A percentile compares a stretch with the other conserved stretches of the same genome.
Evolutionary conservation across 1,140 invertebrate genomes (phyloP).

Genomic region (Protaetia brevitarsis): DNA sequence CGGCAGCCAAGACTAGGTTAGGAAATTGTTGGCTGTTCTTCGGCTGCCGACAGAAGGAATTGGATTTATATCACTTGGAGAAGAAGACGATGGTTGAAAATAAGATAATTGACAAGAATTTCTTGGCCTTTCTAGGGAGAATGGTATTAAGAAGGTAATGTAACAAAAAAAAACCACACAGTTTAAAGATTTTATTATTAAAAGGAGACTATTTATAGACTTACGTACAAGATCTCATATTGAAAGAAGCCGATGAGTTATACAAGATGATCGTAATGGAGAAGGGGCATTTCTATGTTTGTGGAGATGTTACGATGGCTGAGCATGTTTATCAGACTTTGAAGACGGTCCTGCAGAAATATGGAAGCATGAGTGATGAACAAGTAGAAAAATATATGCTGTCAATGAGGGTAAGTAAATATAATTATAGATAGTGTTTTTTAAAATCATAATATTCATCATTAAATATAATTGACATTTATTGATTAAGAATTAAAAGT

Average conservation of each 20-base stretch:
- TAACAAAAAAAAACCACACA: too few relatives aligned
- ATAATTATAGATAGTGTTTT: too few relatives aligned
- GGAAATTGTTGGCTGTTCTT: constrained; percentile 88
- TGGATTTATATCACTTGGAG: constrained; percentile 88
- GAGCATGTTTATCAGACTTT: constrained; percentile 94
- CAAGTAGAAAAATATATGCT: constrained; percentile 85
- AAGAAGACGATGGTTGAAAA: constrained; percentile 72
- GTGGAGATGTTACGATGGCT: constrained; percentile 98
- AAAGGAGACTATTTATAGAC: too few relatives aligned
- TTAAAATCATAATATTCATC: too few relatives aligned
- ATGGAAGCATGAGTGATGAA: constrained; percentile 74
- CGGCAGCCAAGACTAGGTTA: constrained; percentile 49
- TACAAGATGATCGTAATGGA: constrained; percentile 74
- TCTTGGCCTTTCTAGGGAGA: constrained; percentile 88
- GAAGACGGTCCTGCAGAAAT: constrained; percentile 80
- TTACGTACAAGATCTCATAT: constrained; percentile 90
- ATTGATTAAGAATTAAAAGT: too few relatives aligned
- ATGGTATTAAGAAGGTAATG: constrained; percentile 74
- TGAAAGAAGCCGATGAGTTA: constrained; percentile 71
- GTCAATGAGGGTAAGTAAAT: constrained; percentile 77
- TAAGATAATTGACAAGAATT: constrained; percentile 75
- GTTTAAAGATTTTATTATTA: too few relatives aligned
- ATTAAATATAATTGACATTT: too few relatives aligned
- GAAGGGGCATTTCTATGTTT: constrained; percentile 92
- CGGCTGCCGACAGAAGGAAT: constrained; percentile 77